Percentiles rank a stretch among this genome's conserved stretches.
Conservation (phyloP, 2,888 invertebrate species). For the Aspidiotus destructor region DNA sequence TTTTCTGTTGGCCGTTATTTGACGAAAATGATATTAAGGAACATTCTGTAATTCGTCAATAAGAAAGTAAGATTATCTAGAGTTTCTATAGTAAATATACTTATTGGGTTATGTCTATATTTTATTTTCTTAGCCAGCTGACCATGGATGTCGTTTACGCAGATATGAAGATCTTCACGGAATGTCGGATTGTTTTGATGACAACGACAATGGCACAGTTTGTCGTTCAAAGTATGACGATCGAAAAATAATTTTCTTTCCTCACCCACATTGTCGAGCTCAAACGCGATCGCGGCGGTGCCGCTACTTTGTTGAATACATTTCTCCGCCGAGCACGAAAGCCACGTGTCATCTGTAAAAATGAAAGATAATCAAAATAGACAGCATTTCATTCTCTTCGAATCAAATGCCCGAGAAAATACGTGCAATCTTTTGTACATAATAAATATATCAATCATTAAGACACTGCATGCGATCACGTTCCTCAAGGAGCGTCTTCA, state of each 20-base stretch:
- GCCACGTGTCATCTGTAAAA: conserved; percentile 21
- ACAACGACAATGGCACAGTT: conserved; percentile 64
- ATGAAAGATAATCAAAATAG: neutral
- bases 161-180: conserved; percentile 72
- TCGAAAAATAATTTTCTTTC: conserved; percentile 17
- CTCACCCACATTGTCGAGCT: conserved; percentile 15
- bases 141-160: conserved; percentile 80
- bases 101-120: neutral
- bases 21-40: conserved; percentile 68
- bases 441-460: too few species aligned
- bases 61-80: neutral
- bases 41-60: conserved; percentile 54
- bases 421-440: too few species aligned
- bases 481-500: too few species aligned
- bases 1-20: conserved; percentile 59
- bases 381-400: too few species aligned
- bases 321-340: conserved; percentile 26
- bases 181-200: conserved; percentile 65
- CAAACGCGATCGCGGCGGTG: conserved; percentile 25
- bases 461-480: too few species aligned
- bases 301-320: conserved; percentile 22
- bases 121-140: conserved; percentile 40
- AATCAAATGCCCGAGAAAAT: too few species aligned
- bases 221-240: conserved; percentile 14
- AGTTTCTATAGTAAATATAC: neutral